Percentiles rank a stretch among this genome's conserved stretches.
These are phyloP conservation scores for Erethizon dorsatum DNA, from an alignment of 2,797 vertebrate species.

Conservation along the genomic window DNA sequence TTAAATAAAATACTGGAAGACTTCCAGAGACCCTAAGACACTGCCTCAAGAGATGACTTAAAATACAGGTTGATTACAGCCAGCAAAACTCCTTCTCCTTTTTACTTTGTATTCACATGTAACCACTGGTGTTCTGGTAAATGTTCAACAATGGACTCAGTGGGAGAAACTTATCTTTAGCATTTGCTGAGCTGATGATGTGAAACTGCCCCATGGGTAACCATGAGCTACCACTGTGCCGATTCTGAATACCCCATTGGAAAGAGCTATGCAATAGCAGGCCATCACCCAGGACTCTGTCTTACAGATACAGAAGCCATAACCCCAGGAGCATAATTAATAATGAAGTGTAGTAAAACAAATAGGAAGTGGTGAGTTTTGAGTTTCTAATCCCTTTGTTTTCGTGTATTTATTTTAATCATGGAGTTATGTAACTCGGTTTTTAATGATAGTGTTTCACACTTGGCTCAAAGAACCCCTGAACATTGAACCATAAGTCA, in stretches of 20 bases:
- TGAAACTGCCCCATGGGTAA: background rate
- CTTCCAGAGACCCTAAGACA: background rate
- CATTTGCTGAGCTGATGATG: background rate
- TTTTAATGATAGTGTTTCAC: slow-evolving; percentile 5
- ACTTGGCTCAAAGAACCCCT: background rate
- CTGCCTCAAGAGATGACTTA: background rate
- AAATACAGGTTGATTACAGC: background rate
- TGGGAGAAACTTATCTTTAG: background rate
- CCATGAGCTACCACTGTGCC: background rate
- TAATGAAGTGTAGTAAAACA: background rate
- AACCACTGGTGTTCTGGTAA: background rate
- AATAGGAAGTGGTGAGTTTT: background rate
- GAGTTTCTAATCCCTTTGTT: background rate
- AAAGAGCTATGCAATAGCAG: background rate
- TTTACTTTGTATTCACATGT: background rate
- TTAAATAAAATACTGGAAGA: background rate
- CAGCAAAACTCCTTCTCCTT: background rate
- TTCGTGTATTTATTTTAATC: background rate
- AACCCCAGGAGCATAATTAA: background rate
- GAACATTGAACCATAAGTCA: background rate
- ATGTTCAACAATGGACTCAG: background rate
- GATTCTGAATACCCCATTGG: background rate
- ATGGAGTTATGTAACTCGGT: background rate
- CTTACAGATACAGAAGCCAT: too few relatives aligned
- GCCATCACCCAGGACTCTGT: background rate